These are phyloP conservation scores for Neolamprologus hecqui DNA, from an alignment of 2,113 vertebrate species.

Conservation along the genomic window DNA sequence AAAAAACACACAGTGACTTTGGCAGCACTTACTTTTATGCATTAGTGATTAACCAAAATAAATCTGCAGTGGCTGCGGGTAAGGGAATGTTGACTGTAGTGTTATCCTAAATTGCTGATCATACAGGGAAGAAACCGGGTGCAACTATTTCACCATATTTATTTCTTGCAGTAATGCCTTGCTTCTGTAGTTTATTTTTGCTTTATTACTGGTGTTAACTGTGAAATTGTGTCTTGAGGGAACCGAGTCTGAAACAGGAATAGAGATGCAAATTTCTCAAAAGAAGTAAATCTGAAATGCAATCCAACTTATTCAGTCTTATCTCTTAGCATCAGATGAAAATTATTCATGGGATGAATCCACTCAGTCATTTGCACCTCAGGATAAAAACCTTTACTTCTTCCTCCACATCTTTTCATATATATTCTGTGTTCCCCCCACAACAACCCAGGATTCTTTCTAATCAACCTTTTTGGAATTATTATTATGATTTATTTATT, in stretches of 20 bases:
- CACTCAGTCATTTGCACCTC: neutral
- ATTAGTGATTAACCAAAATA: neutral
- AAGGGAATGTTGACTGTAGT: neutral
- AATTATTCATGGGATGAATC: constrained; percentile 10
- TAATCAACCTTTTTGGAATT: neutral
- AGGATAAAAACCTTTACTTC: neutral
- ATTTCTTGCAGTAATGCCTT: neutral
- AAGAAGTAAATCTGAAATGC: neutral
- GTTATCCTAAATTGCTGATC: neutral
- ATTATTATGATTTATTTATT: neutral
- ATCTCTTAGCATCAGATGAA: neutral
- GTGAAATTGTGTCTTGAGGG: constrained; percentile 19
- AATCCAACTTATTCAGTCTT: neutral
- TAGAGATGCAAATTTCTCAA: neutral
- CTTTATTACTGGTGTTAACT: constrained; percentile 5
- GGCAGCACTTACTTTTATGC: constrained; percentile 1
- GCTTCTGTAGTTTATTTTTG: neutral
- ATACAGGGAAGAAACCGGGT: neutral
- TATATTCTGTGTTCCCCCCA: neutral
- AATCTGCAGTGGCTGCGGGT: neutral
- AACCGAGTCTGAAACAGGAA: neutral
- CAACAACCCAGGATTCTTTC: neutral
- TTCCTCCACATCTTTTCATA: neutral
- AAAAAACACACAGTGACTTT: neutral
- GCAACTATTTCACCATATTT: neutral